Conservation (phyloP, 2,797 vertebrate genomes). For the Aulostomus chinensis region DNA sequence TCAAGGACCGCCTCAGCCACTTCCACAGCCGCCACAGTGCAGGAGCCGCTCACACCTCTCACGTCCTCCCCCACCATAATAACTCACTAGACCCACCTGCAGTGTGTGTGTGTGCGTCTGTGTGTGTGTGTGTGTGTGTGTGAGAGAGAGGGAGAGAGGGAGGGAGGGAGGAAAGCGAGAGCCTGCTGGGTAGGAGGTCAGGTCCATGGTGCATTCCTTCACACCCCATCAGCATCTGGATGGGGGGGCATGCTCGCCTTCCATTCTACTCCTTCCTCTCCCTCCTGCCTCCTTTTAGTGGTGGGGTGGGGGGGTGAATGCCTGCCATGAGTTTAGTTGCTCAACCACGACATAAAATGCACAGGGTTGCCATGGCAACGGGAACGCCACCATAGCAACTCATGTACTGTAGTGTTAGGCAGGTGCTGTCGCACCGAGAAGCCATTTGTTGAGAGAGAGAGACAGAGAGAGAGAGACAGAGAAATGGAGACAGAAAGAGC, state of each 20-base stretch:
- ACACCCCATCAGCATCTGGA: conserved; percentile 77
- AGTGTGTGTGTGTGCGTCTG: conserved; percentile 1
- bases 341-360: conserved; percentile 83
- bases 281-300: too few species aligned
- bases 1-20: conserved; percentile 69
- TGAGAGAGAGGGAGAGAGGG: conserved; percentile 1
- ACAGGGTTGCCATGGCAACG: conserved; percentile 86
- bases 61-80: conserved; percentile 55
- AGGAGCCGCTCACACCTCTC: conserved; percentile 52
- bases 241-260: conserved; percentile 10
- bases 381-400: conserved; percentile 88
- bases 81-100: conserved; percentile 36
- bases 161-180: conserved; percentile 9
- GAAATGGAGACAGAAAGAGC: conserved; percentile 2
- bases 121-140: conserved; percentile 1
- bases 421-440: conserved; percentile 87
- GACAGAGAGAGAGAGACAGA: conserved; percentile 25
- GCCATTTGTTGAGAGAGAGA: conserved; percentile 82
- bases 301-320: conserved; percentile 23
- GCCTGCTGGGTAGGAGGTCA: conserved; percentile 69
- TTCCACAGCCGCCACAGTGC: conserved; percentile 1
- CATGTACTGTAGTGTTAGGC: conserved; percentile 78
- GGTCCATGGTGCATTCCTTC: conserved; percentile 76
- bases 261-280: too few species aligned
- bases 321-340: conserved; percentile 82